Evolutionary conservation across 1,140 invertebrate genomes (phyloP), one percentile per base, ranked within the genome.

Genomic region (Drosophila micromelanica): DNA sequence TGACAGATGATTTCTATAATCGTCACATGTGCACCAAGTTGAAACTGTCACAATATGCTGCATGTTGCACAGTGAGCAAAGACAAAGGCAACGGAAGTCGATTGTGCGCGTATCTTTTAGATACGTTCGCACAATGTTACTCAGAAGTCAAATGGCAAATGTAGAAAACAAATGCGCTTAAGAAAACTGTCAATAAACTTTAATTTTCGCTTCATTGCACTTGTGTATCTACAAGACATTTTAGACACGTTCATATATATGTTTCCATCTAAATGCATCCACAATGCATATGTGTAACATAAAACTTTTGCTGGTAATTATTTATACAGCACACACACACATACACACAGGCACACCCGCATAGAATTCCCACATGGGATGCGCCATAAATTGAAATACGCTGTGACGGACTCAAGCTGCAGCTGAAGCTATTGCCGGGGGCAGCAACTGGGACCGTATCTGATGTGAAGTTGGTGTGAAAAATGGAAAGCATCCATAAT

Each of bases 401-500:
- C 65, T 59, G 68, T 55, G 71, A 74, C 43, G 64, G 38, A 55
- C 54, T 27, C 32, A 11, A 32, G 9, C 9, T 38, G n/a, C 11
- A 23, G 48, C 17, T 35, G 54, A 5, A 9, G 42, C 12, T 15
- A 9, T 9, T n/a, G 51, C 11, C 13, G 13, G 48, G 27, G 5
- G 15, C 23, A 5, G 42, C 30, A 32, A n/a, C 15, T 59, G 56
- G 51, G 7, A 17, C 8, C 32, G 61, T 52, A 56, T 65, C 17
- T 56, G 68, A 57, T 63, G 73, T 72, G 68, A 59, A 77, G 59
- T 61, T 77, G 82, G 84, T 84, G 84, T 87, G 84, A 87, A 89
- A 89, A 89, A 90, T 89, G 73, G 67, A 84, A 84, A 89, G 84
- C 84, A 89, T 89, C 84, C 57, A 89, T 89, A 89, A 89, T 89